phyloP scores from a whole-genome alignment of 2,888 invertebrate genomes.

The Hirtodrosophila trivittata region DNA sequence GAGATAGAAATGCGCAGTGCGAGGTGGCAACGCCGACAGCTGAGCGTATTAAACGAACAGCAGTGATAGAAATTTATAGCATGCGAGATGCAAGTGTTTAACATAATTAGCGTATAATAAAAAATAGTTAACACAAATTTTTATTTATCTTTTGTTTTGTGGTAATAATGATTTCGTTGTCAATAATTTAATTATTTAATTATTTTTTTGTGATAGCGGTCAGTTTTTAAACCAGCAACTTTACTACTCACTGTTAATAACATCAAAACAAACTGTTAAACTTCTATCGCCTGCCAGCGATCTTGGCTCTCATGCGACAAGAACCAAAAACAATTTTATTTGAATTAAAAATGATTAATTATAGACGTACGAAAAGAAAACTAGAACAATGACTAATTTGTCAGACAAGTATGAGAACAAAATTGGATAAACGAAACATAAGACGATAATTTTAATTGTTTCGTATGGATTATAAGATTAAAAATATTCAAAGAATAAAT shows the following conservation, averaged over 20 bases:
- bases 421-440: too few species aligned
- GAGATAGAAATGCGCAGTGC: too few species aligned
- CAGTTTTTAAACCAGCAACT: too few species aligned
- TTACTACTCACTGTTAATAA: neutral
- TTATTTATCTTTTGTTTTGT: too few species aligned
- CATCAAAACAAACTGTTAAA: neutral
- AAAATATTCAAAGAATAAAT: too few species aligned
- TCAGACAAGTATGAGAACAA: too few species aligned
- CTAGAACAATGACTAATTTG: constrained; percentile 4
- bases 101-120: constrained; percentile 12
- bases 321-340: constrained; percentile 2
- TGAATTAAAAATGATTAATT: constrained; percentile 27
- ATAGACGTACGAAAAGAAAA: neutral
- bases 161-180: too few species aligned
- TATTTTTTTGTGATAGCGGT: too few species aligned
- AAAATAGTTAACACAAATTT: neutral
- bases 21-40: constrained; percentile 42
- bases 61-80: constrained; percentile 28
- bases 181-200: too few species aligned
- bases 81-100: constrained; percentile 35
- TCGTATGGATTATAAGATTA: too few species aligned
- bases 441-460: too few species aligned
- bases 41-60: constrained; percentile 17
- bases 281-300: constrained; percentile 4
- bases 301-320: constrained; percentile 15